Base-by-base conservation (phyloP, 30 jellyfish, hydroid and myxozoan species). In the Turritopsis rubra region DNA sequence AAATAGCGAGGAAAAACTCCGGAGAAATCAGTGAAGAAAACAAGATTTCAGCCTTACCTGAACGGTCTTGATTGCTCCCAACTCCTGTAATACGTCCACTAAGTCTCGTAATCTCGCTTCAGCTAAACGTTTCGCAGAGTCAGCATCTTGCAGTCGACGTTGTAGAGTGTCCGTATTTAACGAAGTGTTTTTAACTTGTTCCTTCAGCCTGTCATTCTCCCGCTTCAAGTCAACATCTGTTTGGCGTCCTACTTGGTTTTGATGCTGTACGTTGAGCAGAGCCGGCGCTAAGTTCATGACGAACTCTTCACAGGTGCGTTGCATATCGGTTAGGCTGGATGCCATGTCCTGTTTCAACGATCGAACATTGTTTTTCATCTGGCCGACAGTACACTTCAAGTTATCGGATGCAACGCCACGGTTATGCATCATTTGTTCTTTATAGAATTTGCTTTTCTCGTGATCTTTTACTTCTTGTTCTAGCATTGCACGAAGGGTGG, bases 401-500 rank as follows among this genome's bases (percentile, higher is more conserved):
- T 81, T 81, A 54, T 23, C 85, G 66, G 66, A 24, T 18, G 87
- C 28, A 21, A 17, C 71, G 66, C 29, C 26, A 18, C 74, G 75
- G 26, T 60, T 16, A 22, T 25, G 85, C 28, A 1, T 27, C 13
- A 81, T 19, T 66, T 81, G 88, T 28, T 81, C 87, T 81, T 81
- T 81, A 21, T 8, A 54, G 66, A 81, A 53, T 7, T 81, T 81
- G 19, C 86, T 81, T 26, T 54, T 81, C 52, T 81, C 88, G 26
- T 81, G 88, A 25, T 81, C 88, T 66, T 81, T 81, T n/a, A 81
- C 88, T 66, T 81, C 88, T 81, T 81, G 88, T 26, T 81, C 88
- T 1, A 81, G 66, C 88, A 81, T 81, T 17, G 88, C 88, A 66
- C 88, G 88, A 22, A 81, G 54, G 18, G 88, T 81, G 0, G 85